Evolutionary conservation across 2,888 invertebrate species (phyloP).

Genomic region (Spodoptera picta): DNA sequence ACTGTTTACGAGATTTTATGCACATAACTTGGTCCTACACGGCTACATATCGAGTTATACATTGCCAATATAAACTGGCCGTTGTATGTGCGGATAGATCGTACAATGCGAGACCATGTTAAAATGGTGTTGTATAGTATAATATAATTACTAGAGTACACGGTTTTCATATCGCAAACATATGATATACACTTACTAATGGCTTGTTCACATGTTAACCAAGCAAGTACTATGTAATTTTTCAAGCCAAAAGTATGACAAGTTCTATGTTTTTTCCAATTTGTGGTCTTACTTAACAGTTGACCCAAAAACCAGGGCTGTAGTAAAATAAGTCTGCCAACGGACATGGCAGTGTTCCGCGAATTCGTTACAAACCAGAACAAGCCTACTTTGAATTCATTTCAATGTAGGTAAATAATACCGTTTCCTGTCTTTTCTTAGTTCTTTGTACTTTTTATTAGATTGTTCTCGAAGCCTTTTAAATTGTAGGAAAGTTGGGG

Average conservation of each 20-base stretch:
- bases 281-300: slow-evolving; percentile 3
- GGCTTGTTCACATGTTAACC: no score
- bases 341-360: slow-evolving; percentile 34
- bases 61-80: no score
- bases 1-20: no score
- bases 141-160: no score
- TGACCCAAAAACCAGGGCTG: slow-evolving; percentile 24
- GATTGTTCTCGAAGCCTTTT: slow-evolving; percentile 13
- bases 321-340: slow-evolving; percentile 20
- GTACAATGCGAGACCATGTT: no score
- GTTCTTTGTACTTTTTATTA: slow-evolving; percentile 18
- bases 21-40: no score
- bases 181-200: no score
- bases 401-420: slow-evolving; percentile 48
- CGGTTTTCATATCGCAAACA: no score
- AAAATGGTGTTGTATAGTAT: no score
- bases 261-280: not conserved
- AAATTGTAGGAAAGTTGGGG: slow-evolving; percentile 7
- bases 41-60: no score
- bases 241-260: not conserved
- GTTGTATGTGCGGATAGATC: no score
- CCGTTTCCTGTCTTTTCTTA: slow-evolving; percentile 63
- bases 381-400: slow-evolving; percentile 53
- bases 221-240: no score
- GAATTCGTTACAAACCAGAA: slow-evolving; percentile 39